Conservation (phyloP, 2,888 invertebrate genomes). For the Lasioglossum calceatum region DNA sequence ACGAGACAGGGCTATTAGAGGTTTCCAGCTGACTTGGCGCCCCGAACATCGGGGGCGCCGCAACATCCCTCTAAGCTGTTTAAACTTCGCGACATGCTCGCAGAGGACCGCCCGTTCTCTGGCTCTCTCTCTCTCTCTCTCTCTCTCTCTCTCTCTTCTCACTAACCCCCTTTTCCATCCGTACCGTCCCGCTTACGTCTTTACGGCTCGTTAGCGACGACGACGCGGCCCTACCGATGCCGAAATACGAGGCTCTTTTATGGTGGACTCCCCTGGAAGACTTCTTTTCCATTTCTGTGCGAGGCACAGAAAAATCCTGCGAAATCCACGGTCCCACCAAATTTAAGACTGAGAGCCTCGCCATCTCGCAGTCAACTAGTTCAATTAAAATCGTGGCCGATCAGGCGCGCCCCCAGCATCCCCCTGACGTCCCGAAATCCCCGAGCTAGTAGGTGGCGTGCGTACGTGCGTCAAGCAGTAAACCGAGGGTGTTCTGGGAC, state of each 20-base stretch:
- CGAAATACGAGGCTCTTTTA: slow-evolving; percentile 26
- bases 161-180: slow-evolving; percentile 19
- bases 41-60: slow-evolving; percentile 78
- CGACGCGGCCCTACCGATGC: slow-evolving; percentile 41
- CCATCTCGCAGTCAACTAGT: slow-evolving; percentile 17
- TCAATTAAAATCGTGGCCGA: slow-evolving; percentile 27
- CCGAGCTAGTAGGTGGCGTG: slow-evolving; percentile 60
- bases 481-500: slow-evolving; percentile 74
- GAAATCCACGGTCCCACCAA: neutral
- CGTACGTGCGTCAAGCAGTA: slow-evolving; percentile 67
- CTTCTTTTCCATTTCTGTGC: neutral
- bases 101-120: slow-evolving; percentile 49
- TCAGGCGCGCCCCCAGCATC: neutral
- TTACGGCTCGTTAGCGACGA: slow-evolving; percentile 72
- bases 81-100: slow-evolving; percentile 79
- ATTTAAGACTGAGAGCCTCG: neutral
- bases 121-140: neutral
- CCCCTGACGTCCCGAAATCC: slow-evolving; percentile 37
- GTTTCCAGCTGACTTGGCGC: slow-evolving; percentile 83
- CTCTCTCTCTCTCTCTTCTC: neutral
- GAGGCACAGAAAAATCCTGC: neutral
- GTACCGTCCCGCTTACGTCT: slow-evolving; percentile 58
- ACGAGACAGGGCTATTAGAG: slow-evolving; percentile 81
- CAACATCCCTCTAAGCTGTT: slow-evolving; percentile 82
- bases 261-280: neutral